phyloP scores from a whole-genome alignment of 2,797 vertebrate species.

The Columba guinea region DNA sequence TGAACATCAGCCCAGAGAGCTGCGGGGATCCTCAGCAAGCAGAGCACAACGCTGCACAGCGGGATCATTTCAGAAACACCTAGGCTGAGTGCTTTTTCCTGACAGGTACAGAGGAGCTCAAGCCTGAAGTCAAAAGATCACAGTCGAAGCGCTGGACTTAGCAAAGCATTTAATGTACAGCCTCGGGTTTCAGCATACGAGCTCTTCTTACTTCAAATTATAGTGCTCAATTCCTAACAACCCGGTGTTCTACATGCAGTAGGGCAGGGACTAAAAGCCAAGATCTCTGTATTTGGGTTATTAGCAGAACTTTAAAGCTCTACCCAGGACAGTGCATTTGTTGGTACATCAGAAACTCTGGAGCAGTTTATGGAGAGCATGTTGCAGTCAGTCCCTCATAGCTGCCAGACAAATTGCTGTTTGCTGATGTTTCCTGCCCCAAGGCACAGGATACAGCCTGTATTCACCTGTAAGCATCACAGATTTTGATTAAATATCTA shows the following conservation, averaged over 20 bases:
- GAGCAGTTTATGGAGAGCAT: not conserved
- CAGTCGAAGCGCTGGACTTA: not conserved
- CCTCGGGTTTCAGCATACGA: not conserved
- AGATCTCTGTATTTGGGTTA: not conserved
- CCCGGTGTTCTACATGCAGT: not conserved
- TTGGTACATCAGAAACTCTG: not conserved
- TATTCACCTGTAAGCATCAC: not conserved
- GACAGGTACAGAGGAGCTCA: not conserved
- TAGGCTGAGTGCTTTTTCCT: not conserved
- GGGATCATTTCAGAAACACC: not conserved
- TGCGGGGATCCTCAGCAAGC: not conserved
- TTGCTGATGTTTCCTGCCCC: not conserved
- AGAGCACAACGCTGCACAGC: not conserved
- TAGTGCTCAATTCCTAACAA: not conserved
- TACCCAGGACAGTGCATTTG: not conserved
- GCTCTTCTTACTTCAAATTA: not conserved
- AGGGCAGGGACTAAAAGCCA: not conserved
- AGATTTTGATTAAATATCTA: not conserved
- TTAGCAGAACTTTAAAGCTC: not conserved
- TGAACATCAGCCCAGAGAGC: not conserved
- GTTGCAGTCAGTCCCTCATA: not conserved
- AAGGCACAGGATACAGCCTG: too few species aligned
- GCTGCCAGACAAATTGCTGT: not conserved
- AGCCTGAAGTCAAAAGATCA: not conserved
- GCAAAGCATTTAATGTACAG: not conserved